Percentiles rank a stretch among this genome's conserved stretches.
These are phyloP conservation scores for Sanderia malayensis DNA, from an alignment of 30 jellyfish, hydroid and myxozoan genomes.

Conservation along the genomic window DNA sequence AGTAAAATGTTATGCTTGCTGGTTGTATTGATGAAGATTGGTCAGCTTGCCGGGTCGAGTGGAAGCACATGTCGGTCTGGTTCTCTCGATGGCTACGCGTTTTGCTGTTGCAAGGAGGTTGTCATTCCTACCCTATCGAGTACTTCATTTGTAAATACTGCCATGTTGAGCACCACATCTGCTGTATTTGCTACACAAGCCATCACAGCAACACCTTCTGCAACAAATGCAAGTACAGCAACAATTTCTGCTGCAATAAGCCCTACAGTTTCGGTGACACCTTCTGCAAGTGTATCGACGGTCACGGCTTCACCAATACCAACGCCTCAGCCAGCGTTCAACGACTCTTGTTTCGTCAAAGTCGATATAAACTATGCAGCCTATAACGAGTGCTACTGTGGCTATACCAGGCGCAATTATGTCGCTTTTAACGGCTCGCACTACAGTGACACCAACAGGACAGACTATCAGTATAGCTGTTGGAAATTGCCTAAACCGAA, in stretches of 20 bases:
- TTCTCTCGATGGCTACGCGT: conserved; percentile 19
- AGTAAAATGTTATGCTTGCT: too few relatives aligned
- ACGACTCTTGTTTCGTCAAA: conserved; percentile 26
- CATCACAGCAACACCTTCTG: background rate
- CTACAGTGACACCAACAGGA: conserved; percentile 28
- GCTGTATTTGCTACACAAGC: background rate
- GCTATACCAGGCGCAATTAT: conserved; percentile 28
- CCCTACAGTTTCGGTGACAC: background rate
- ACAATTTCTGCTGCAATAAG: background rate
- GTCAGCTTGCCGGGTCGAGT: too few relatives aligned
- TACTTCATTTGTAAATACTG: background rate
- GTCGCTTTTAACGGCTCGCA: conserved; percentile 37
- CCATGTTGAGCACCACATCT: background rate
- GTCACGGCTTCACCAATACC: conserved; percentile 4
- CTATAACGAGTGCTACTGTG: conserved; percentile 54
- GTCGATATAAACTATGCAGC: conserved; percentile 25
- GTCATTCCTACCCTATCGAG: background rate
- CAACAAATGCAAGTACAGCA: background rate
- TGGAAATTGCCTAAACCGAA: conserved; percentile 58
- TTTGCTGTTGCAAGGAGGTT: conserved; percentile 50
- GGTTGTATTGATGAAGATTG: too few relatives aligned
- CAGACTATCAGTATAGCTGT: conserved; percentile 28
- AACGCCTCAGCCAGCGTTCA: conserved; percentile 29
- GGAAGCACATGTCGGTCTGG: conserved; percentile 39
- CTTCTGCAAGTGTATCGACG: background rate